phyloP scores from a whole-genome alignment of 2,888 invertebrate species.

The Myopa testacea region DNA sequence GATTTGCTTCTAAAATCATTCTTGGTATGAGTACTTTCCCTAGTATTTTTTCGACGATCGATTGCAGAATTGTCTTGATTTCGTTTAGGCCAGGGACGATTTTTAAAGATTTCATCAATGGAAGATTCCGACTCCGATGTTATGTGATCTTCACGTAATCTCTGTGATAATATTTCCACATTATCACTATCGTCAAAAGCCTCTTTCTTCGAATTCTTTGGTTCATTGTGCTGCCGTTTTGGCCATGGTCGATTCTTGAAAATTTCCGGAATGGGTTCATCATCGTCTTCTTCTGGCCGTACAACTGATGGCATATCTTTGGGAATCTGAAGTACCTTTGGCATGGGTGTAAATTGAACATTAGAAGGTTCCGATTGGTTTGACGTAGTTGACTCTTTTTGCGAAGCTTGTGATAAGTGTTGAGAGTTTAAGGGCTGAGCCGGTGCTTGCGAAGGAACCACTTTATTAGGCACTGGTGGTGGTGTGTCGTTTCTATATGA shows the following conservation, averaged over 20 bases:
- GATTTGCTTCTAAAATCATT: background rate
- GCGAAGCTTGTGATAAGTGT: conserved; percentile 52
- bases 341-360: conserved; percentile 56
- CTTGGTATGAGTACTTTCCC: background rate
- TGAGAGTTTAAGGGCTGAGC: conserved; percentile 30
- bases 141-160: conserved; percentile 25
- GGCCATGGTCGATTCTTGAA: conserved; percentile 61
- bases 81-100: conserved; percentile 57
- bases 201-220: conserved; percentile 38
- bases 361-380: conserved; percentile 35
- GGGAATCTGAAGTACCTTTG: conserved; percentile 57
- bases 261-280: conserved; percentile 54
- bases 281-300: conserved; percentile 37
- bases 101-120: conserved; percentile 49
- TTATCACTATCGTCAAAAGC: conserved; percentile 40
- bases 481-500: background rate
- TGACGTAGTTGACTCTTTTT: conserved; percentile 64
- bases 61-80: conserved; percentile 32
- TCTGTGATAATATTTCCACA: conserved; percentile 46
- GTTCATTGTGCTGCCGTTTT: conserved; percentile 43
- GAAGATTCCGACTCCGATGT: background rate
- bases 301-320: conserved; percentile 40
- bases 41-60: conserved; percentile 46
- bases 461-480: background rate
- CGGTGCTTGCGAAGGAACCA: background rate